phyloP scores from a whole-genome alignment of 2,888 invertebrate genomes.

The Ligdia adustata region DNA sequence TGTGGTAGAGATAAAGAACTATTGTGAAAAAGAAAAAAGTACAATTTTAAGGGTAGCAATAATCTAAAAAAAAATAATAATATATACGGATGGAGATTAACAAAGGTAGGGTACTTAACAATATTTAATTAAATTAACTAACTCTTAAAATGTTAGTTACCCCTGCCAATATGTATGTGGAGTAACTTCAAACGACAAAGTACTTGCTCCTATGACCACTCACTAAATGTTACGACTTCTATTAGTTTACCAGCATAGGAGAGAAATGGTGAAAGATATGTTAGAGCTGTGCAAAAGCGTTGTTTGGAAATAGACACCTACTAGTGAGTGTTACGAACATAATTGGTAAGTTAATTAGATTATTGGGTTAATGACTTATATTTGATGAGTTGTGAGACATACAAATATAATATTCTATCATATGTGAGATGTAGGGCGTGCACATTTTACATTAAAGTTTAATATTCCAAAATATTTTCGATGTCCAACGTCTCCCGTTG shows the following conservation, averaged over 20 bases:
- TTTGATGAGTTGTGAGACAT: conserved; percentile 4
- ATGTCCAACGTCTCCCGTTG: too few species aligned
- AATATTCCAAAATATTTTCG: too few species aligned
- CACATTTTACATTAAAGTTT: too few species aligned
- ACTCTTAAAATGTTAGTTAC: conserved; percentile 19
- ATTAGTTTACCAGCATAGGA: conserved; percentile 1
- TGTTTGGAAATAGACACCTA: not conserved
- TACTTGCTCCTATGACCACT: conserved; percentile 25
- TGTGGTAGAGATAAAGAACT: too few species aligned
- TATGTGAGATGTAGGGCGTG: not conserved
- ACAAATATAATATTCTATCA: not conserved
- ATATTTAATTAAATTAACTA: too few species aligned
- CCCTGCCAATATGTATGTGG: conserved; percentile 31
- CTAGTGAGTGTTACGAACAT: not conserved
- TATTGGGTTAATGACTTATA: conserved; percentile 4
- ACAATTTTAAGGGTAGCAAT: too few species aligned
- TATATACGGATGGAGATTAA: too few species aligned
- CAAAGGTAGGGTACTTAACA: too few species aligned
- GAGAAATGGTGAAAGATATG: too few species aligned
- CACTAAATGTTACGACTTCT: conserved; percentile 17
- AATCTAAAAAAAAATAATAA: too few species aligned
- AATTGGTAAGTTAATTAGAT: conserved; percentile 19
- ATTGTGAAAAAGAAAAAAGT: too few species aligned
- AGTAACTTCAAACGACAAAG: conserved; percentile 23
- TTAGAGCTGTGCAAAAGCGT: not conserved